Evolutionary conservation across 2,888 invertebrate genomes (phyloP).

Genomic region (Eupithecia abbreviata): DNA sequence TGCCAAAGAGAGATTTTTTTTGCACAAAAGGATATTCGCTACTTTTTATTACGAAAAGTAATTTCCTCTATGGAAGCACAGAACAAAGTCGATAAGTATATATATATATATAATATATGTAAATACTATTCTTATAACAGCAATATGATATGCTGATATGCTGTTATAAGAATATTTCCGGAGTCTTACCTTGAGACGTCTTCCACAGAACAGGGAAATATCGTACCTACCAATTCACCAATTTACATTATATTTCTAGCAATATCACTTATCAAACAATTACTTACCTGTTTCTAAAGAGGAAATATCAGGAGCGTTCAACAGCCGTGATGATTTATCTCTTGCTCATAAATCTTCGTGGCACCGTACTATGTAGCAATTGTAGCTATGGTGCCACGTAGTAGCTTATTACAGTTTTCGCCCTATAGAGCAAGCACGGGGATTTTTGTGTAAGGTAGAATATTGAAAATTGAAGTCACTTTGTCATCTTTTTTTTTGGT

Average conservation of each 20-base stretch:
- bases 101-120: too few relatives aligned
- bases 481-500: too few relatives aligned
- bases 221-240: not conserved
- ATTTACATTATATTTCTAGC: not conserved
- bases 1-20: too few relatives aligned
- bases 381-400: constrained; percentile 31
- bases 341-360: constrained; percentile 45
- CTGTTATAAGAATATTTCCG: too few relatives aligned
- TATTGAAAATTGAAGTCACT: too few relatives aligned
- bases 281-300: constrained; percentile 20
- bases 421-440: too few relatives aligned
- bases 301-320: constrained; percentile 42
- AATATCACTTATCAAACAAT: not conserved
- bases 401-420: not conserved
- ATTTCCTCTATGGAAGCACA: not conserved
- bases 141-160: too few relatives aligned
- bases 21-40: not conserved
- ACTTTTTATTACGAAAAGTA: not conserved
- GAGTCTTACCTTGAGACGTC: not conserved
- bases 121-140: too few relatives aligned
- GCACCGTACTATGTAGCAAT: constrained; percentile 31
- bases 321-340: constrained; percentile 45
- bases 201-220: not conserved
- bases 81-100: too few relatives aligned
- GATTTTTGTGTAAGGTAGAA: too few relatives aligned